Percentiles rank a stretch among this genome's conserved stretches.
Conservation (phyloP, 2,888 invertebrate genomes). For the Nesidiocoris tenuis region DNA sequence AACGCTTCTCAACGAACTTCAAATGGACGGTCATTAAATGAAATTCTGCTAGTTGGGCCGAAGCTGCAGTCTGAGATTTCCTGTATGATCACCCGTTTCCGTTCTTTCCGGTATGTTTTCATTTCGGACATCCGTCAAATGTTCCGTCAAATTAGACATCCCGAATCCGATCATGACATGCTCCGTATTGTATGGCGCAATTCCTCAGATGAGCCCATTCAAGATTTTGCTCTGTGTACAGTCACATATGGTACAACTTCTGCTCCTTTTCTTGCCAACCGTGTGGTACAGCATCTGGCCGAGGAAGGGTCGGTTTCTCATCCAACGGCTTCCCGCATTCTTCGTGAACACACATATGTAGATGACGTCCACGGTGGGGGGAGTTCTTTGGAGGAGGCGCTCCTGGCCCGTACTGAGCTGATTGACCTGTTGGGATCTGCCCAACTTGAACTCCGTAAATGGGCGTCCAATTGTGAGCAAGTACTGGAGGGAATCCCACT, state of each 20-base stretch:
- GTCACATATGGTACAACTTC: conserved; percentile 5
- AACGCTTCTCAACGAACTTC: too few relatives aligned
- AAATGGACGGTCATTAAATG: conserved; percentile 7
- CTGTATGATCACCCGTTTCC: not conserved
- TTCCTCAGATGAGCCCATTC: not conserved
- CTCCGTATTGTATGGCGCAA: not conserved
- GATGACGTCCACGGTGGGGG: conserved; percentile 9
- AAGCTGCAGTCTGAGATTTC: conserved; percentile 2
- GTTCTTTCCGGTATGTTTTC: conserved; percentile 10
- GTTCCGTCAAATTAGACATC: conserved; percentile 1
- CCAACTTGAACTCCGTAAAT: not conserved
- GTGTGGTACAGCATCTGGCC: not conserved
- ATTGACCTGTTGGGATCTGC: not conserved
- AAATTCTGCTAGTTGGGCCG: conserved; percentile 16
- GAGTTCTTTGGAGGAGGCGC: not conserved
- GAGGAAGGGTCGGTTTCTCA: not conserved
- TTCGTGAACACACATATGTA: not conserved
- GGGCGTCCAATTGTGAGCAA: not conserved
- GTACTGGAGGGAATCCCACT: not conserved
- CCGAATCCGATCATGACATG: not conserved
- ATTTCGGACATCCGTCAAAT: conserved; percentile 3
- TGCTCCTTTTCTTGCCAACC: conserved; percentile 7
- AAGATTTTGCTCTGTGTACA: not conserved
- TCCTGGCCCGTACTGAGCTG: not conserved
- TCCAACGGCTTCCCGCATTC: not conserved